phyloP scores from a whole-genome alignment of 2,888 invertebrate species.

The Litoditis marina region DNA sequence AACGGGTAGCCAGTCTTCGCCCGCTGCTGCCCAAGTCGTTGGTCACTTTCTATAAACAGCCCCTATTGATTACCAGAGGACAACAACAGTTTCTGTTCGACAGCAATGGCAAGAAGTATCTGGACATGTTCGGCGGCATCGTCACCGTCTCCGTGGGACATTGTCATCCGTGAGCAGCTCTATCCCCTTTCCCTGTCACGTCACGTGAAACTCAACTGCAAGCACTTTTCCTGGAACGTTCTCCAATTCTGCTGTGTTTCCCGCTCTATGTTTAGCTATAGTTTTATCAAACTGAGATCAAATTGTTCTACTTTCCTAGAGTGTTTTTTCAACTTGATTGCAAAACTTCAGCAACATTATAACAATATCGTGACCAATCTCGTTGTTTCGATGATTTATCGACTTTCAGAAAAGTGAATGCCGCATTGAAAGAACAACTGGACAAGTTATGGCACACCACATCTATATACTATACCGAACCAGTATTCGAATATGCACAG shows the following conservation, averaged over 20 bases:
- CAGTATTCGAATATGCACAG: constrained; percentile 84
- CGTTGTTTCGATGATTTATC: too few species aligned
- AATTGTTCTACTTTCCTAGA: too few species aligned
- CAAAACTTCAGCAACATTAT: too few species aligned
- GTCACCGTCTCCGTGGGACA: constrained; percentile 96
- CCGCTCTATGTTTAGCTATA: too few species aligned
- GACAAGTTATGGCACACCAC: constrained; percentile 85
- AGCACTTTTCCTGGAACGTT: too few species aligned
- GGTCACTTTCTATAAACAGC: constrained; percentile 39
- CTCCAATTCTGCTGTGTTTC: too few species aligned
- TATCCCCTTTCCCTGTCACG: neutral
- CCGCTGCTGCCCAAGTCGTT: constrained; percentile 47
- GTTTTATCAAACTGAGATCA: too few species aligned
- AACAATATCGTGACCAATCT: too few species aligned
- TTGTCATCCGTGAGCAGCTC: constrained; percentile 90
- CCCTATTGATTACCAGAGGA: constrained; percentile 12
- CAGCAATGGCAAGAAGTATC: constrained; percentile 69
- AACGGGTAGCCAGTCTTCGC: constrained; percentile 43
- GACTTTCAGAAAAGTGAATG: constrained; percentile 77
- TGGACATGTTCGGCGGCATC: constrained; percentile 93
- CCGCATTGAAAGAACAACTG: constrained; percentile 77
- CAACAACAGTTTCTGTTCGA: constrained; percentile 36
- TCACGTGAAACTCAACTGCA: neutral
- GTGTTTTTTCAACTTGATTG: too few species aligned
- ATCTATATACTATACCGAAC: constrained; percentile 83